Evolutionary conservation across 1,140 invertebrate species (phyloP).

Genomic region (Drosophila truncata): DNA sequence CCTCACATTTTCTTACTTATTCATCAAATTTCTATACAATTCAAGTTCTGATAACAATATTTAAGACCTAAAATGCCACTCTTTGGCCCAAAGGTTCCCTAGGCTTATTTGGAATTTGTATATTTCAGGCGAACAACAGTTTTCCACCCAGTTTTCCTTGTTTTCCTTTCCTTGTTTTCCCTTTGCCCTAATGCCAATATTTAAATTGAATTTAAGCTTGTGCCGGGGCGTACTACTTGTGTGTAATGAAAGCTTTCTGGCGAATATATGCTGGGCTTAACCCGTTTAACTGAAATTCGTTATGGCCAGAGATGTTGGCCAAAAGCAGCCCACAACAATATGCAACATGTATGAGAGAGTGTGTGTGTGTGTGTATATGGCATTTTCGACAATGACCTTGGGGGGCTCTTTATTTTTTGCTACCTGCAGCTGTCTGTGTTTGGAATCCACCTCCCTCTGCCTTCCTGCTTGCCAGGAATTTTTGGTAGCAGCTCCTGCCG

Average conservation of each 20-base stretch:
- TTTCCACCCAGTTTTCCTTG: no score
- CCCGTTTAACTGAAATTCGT: constrained; percentile 37
- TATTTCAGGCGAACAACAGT: background rate
- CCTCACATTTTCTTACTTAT: no score
- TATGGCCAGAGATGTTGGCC: constrained; percentile 15
- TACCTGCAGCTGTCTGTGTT: background rate
- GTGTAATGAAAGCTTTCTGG: constrained; percentile 12
- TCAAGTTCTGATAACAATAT: background rate
- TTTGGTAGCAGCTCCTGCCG: constrained; percentile 7
- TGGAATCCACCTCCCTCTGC: background rate
- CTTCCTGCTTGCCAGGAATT: constrained; percentile 8
- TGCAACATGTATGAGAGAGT: constrained; percentile 35
- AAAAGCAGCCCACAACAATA: constrained; percentile 27
- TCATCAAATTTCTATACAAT: background rate
- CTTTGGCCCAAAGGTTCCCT: background rate
- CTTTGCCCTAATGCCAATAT: background rate
- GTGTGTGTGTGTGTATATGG: background rate
- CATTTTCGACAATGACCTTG: constrained; percentile 32
- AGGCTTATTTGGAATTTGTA: background rate
- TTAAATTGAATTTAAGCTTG: constrained; percentile 31
- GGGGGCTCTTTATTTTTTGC: constrained; percentile 12
- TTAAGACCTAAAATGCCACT: background rate
- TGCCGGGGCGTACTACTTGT: background rate
- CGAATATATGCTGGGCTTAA: constrained; percentile 25
- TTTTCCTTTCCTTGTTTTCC: no score